Evolutionary conservation across 1,140 invertebrate species (phyloP), one percentile per base, ranked within the genome.

Genomic region (Mya arenaria): DNA sequence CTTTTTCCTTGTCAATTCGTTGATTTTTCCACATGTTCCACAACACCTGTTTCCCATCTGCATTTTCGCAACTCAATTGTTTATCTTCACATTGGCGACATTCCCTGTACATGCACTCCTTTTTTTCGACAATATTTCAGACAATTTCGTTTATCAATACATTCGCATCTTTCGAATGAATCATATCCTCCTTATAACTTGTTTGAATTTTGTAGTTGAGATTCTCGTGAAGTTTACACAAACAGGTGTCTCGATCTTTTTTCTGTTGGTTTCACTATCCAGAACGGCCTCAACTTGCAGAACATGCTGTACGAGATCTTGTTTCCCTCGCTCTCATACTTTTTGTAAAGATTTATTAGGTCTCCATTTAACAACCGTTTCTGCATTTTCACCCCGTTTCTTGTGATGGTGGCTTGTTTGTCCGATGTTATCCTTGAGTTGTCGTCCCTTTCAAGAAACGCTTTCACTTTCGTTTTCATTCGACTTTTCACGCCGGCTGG

Each of bases 221-320:
- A 52, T 82, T 82, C 28, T 62, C 60, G 39, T 77, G 56, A 10
- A 34, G 13, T 39, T 65, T 77, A 32, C 73, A 77, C 23, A 63
- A 48, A 37, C 56, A 77, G 4, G 60, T 77, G 5, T 28, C 73
- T 30, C 73, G 56, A 36, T 77, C 73, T 52, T 23, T 28, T 65
- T 5, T 72, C 36, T 23, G 73, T 65, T 25, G 60, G 60, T 17
- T 13, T 34, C 5, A 65, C 30, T 19, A 77, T 30, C 8, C 58
- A 77, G 36, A 77, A 74, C 0, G 60, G 69, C 37, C 36, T 52
- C 17, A 80, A 25, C 36, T n/a, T 8, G 8, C 25, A 28, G 37
- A 52, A 66, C 10, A 74, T n/a, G 36, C 37, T 58, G 34, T 74
- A 74, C 10, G 52, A 74, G 13, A 60, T 60, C 62, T 30, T 65